Evolutionary conservation across 1,140 invertebrate genomes (phyloP).

Genomic region (Ceratitis capitata): DNA sequence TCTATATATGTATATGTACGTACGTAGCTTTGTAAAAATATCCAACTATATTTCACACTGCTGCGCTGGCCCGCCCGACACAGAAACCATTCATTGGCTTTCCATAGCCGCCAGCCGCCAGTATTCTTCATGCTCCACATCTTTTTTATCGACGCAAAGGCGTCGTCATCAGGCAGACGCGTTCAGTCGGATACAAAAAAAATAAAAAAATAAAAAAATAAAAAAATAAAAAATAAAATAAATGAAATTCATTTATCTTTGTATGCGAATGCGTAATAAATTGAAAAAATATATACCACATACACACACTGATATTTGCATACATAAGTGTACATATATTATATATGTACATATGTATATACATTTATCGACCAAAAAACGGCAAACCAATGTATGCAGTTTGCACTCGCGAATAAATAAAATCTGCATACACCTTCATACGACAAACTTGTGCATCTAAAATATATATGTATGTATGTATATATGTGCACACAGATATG

Average conservation of each 20-base stretch:
- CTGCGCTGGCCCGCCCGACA: not conserved
- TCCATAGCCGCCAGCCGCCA: not conserved
- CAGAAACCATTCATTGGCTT: not conserved
- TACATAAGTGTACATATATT: too few relatives aligned
- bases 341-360: not conserved
- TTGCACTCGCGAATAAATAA: conserved; percentile 6
- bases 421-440: not conserved
- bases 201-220: too few relatives aligned
- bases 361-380: not conserved
- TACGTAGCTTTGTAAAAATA: too few relatives aligned
- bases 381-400: not conserved
- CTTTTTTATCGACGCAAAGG: not conserved
- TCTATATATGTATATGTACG: too few relatives aligned
- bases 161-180: not conserved
- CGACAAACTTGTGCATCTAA: not conserved
- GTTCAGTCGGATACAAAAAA: not conserved
- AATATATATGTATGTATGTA: not conserved
- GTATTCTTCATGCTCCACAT: conserved; percentile 8
- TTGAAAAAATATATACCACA: not conserved
- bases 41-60: not conserved
- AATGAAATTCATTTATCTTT: conserved; percentile 5
- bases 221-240: too few relatives aligned
- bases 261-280: not conserved
- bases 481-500: not conserved
- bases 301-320: too few relatives aligned